phyloP scores from a whole-genome alignment of 2,113 vertebrate genomes.

The Psilopsiagon aymara region DNA sequence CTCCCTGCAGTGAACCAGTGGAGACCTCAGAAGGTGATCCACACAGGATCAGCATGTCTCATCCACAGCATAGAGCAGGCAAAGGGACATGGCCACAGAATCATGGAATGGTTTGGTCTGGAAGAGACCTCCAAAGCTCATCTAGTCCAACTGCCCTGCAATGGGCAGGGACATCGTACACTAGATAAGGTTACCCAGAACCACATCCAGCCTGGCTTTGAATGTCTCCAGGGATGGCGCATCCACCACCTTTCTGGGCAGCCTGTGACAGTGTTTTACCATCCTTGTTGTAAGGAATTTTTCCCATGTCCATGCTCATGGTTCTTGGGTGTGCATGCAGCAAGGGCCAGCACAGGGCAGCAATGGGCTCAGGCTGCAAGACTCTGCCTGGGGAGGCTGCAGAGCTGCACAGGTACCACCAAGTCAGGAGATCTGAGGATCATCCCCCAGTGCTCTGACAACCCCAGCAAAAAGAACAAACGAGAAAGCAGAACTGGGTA shows the following conservation, averaged over 20 bases:
- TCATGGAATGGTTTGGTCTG: not conserved
- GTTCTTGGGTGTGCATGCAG: rapidly evolving
- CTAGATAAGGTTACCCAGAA: not conserved
- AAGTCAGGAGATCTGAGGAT: rapidly evolving
- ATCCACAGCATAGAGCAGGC: rapidly evolving
- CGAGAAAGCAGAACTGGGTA: rapidly evolving
- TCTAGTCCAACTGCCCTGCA: not conserved
- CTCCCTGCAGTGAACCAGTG: rapidly evolving
- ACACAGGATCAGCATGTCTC: rapidly evolving
- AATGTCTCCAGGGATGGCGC: not conserved
- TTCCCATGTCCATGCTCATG: not conserved
- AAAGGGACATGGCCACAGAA: rapidly evolving
- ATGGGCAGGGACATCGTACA: not conserved
- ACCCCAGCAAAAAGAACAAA: not conserved
- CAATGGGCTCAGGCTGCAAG: not conserved
- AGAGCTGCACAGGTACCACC: not conserved
- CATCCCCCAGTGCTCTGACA: rapidly evolving
- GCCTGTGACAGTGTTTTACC: not conserved
- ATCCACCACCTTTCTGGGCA: not conserved
- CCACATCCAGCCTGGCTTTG: not conserved
- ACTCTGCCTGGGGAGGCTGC: not conserved
- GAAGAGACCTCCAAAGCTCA: not conserved
- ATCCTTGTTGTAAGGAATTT: not conserved
- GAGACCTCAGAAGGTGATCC: rapidly evolving
- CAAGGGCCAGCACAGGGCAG: not conserved